Percentiles rank a stretch among this genome's conserved stretches.
phyloP scores from a whole-genome alignment of 2,888 invertebrate genomes.

The Dryococelus australis region DNA sequence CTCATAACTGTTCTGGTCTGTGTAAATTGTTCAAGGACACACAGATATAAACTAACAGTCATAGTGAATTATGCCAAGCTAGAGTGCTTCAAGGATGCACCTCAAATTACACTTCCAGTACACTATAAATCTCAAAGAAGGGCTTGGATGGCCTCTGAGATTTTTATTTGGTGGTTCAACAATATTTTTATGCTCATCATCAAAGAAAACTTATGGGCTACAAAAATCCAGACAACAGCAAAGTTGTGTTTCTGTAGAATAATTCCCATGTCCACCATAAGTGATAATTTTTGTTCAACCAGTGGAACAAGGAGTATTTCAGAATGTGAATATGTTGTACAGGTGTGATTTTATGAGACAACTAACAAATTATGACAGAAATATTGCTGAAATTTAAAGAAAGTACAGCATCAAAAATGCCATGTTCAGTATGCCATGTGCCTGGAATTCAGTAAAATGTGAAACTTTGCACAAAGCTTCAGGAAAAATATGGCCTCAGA shows the following conservation, averaged over 20 bases:
- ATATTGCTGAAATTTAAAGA: neutral
- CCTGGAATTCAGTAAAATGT: neutral
- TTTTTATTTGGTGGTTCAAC: neutral
- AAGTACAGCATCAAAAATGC: neutral
- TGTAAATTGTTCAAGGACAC: neutral
- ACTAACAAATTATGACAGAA: neutral
- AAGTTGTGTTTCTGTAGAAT: neutral
- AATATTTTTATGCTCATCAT: neutral
- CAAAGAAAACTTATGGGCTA: neutral
- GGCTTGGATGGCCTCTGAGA: neutral
- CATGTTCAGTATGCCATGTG: neutral
- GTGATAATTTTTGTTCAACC: constrained; percentile 12
- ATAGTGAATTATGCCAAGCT: neutral
- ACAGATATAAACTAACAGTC: neutral
- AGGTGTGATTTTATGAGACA: neutral
- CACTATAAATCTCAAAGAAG: neutral
- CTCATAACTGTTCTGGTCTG: neutral
- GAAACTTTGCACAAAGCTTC: neutral
- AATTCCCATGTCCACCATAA: neutral
- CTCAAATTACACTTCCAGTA: neutral
- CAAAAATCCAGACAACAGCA: neutral
- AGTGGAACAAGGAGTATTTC: constrained; percentile 19
- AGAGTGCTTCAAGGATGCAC: neutral
- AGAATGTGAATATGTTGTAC: constrained; percentile 18
- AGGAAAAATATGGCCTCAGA: neutral